Evolutionary conservation across 2,888 invertebrate species (phyloP), one percentile per base, ranked within the genome.

Genomic region (Invenusta paracnida): DNA sequence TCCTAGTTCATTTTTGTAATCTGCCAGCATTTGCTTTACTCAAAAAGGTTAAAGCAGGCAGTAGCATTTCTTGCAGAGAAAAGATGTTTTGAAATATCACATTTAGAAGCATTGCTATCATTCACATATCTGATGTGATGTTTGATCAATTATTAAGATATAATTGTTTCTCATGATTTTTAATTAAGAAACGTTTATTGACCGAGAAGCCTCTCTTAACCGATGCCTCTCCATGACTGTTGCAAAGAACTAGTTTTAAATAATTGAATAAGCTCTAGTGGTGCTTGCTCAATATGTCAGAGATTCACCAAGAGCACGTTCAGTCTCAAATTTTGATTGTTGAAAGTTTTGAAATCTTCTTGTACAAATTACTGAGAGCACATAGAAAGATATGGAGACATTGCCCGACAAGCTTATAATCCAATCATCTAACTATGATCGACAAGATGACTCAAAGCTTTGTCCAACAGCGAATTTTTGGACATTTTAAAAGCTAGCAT

Each of bases 151-250:
- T n/a, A n/a, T n/a, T n/a, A n/a, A n/a, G n/a, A n/a, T n/a, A n/a
- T n/a, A n/a, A n/a, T n/a, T n/a, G n/a, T n/a, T n/a, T n/a, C n/a
- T n/a, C n/a, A n/a, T n/a, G n/a, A n/a, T n/a, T n/a, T n/a, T n/a
- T n/a, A n/a, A n/a, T n/a, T n/a, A n/a, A n/a, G n/a, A n/a, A n/a
- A n/a, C n/a, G n/a, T n/a, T n/a, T n/a, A n/a, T n/a, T n/a, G n/a
- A n/a, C n/a, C n/a, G n/a, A n/a, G n/a, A n/a, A n/a, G n/a, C n/a
- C n/a, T n/a, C n/a, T n/a, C n/a, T n/a, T n/a, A 23, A 82, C n/a
- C 28, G 29, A 82, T 82, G 82, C 82, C 27, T 82, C 25, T 29
- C 82, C 82, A 82, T 82, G 82, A 29, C 29, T 29, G 30, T 25
- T 2, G 31, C 82, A 82, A 29, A 82, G 31, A 29, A 82, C 29